Evolutionary conservation across 1,140 invertebrate genomes (phyloP), one percentile per base, ranked within the genome.

Genomic region (Nephila pilipes): DNA sequence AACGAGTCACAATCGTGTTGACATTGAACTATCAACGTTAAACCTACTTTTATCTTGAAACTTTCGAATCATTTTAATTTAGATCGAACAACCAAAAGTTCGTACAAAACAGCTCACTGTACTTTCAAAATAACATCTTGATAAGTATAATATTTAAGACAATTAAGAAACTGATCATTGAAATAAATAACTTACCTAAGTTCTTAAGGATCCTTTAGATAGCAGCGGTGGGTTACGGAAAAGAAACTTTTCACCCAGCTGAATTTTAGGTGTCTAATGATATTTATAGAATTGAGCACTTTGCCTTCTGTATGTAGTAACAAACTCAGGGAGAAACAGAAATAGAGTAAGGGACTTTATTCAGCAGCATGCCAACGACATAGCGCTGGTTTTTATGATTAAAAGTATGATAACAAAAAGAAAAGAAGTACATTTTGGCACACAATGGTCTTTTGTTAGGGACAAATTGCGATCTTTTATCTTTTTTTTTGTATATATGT

Each of bases 261-360:
- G 18, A 81, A 81, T 46, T 81, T 81, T 22, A 18, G n/a, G 46
- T 38, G 36, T 81, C 22, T 8, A 83, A 83, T 63, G 85, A 63
- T 87, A 87, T 87, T 87, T 87, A 87, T 87, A 87, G 85, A 87
- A 87, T 32, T 36, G 85, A 60, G 57, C 55, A 57, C 55, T 85
- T 81, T 46, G 46, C 46, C n/a, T n/a, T 25, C 20, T 81, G 2
- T 46, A 46, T 46, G 10, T 38, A 54, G 46, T 38, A 85, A 57
- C n/a, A 58, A 58, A 85, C 83, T 85, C 38, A n/a, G 80, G 80
- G 85, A 60, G 85, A 32, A 85, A 87, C 85, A 87, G 85, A 87
- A 87, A 87, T 87, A 87, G 85, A 87, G 85, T n/a, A 57, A n/a
- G 18, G 38, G 55, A 83, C 81, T 83, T 85, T 18, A 85, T 60